A percentile compares a stretch with the other conserved stretches of the same genome.
phyloP scores from a whole-genome alignment of 2,797 vertebrate genomes.

The Neopelma chrysocephalum region DNA sequence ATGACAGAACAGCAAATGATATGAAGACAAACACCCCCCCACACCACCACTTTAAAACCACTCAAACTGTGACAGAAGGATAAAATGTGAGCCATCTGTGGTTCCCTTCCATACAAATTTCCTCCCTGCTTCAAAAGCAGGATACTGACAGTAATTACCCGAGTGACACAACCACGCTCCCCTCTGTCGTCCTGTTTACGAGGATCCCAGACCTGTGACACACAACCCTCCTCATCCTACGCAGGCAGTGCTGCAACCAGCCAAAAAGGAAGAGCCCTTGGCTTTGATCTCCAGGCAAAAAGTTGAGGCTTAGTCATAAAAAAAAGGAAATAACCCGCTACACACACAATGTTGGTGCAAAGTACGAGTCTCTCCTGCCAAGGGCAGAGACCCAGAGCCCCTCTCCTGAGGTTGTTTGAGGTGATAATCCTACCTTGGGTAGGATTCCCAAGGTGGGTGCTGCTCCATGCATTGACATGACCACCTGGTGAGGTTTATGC shows the following conservation, averaged over 20 bases:
- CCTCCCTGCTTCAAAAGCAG: conserved; percentile 39
- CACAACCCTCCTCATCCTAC: not conserved
- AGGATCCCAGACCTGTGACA: not conserved
- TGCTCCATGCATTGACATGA: not conserved
- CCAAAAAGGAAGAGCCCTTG: conserved; percentile 36
- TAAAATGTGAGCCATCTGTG: not conserved
- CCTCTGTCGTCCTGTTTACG: not conserved
- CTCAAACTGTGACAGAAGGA: not conserved
- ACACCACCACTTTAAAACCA: not conserved
- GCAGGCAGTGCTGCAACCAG: not conserved
- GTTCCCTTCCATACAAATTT: not conserved
- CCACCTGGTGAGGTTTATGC: not conserved
- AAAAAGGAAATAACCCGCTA: not conserved
- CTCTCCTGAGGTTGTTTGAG: not conserved
- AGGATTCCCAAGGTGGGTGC: not conserved
- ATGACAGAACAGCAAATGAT: not conserved
- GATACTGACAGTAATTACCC: not conserved
- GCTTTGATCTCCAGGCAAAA: not conserved
- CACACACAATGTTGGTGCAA: not conserved
- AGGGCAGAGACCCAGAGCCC: not conserved
- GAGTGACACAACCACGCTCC: not conserved
- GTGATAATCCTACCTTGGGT: fast-evolving
- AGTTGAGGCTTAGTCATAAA: not conserved
- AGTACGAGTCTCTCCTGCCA: not conserved
- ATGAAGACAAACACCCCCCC: fast-evolving